Evolutionary conservation across 2,113 vertebrate species (phyloP).

Genomic region (Eidolon helvum): DNA sequence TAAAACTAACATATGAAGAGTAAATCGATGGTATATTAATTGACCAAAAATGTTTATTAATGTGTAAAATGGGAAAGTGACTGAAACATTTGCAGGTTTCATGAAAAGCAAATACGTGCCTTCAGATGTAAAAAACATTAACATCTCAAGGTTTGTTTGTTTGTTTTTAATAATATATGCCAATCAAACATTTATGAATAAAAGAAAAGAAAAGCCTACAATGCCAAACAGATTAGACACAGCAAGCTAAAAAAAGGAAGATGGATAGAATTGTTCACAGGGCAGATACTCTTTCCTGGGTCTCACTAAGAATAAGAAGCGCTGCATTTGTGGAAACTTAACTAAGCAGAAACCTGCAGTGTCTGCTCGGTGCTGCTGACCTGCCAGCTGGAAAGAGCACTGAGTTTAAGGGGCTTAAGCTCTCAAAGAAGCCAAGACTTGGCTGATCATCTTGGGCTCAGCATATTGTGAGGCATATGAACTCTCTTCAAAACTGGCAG

Average conservation of each 20-base stretch:
- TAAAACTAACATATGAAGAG: constrained; percentile 69
- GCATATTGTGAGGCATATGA: constrained; percentile 75
- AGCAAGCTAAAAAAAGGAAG: constrained; percentile 11
- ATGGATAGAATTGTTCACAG: constrained; percentile 26
- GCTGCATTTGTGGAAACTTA: constrained; percentile 64
- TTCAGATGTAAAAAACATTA: constrained; percentile 12
- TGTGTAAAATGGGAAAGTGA: constrained; percentile 58
- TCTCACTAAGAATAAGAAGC: constrained; percentile 43
- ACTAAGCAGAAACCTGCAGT: constrained; percentile 69
- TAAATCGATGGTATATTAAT: constrained; percentile 51
- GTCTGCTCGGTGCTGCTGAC: constrained; percentile 55
- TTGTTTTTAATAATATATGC: constrained; percentile 37
- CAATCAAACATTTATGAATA: constrained; percentile 27
- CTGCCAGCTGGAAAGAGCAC: constrained; percentile 70
- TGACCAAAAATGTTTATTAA: constrained; percentile 55
- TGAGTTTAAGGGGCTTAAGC: constrained; percentile 61
- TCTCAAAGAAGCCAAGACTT: constrained; percentile 70
- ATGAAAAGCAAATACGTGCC: constrained; percentile 43
- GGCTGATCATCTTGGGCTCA: constrained; percentile 69
- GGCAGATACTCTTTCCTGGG: not conserved
- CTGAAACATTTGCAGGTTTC: constrained; percentile 54
- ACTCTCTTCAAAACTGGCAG: constrained; percentile 68
- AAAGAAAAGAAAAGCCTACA: not conserved
- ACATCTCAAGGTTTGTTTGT: not conserved
- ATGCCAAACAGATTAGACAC: constrained; percentile 65